Base-by-base conservation (phyloP, 2,113 vertebrate genomes). In the Dryoscopus gambensis region DNA sequence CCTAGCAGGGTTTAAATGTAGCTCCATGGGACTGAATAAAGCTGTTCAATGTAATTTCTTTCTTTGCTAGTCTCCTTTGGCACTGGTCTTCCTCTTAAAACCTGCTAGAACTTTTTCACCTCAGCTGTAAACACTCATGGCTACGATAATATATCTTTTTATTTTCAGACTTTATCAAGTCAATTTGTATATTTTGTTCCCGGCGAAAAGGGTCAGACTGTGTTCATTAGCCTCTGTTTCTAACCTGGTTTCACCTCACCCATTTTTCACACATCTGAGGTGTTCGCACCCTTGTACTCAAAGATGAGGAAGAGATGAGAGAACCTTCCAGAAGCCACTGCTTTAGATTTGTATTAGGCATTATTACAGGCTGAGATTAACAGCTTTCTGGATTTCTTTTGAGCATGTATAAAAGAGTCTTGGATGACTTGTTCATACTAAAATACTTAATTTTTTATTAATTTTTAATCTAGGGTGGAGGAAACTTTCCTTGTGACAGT, bases 31-130 rank as follows among this genome's bases (percentile, higher is more conserved):
- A n/a, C 47, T 64, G n/a, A 65, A 62, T 9, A 9, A 78, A 76
- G 9, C 35, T 0, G 4, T 59, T 89, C 7, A 33, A 7, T 44
- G 28, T 42, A 0, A 0, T 52, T 83, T 91, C 47, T 67, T 86
- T 90, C 55, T 74, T 60, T 67, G 18, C 33, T 77, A 16, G 15
- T 35, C 35, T 71, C 19, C 13, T 79, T 71, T 62, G 59, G 16
- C 25, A 55, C 17, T n/a, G 44, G 10, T 80, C 21, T 75, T 81
- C 24, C 7, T n/a, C 52, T 89, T 78, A 52, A 93, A 93, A 85
- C 5, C 6, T 31, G 13, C 33, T 56, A 60, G 37, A 55, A 24
- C 18, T 57, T 88, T 81, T 92, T 81, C 9, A 47, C 9, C 10
- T 6, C 24, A 39, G 19, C 25, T 73, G 28, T 65, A 93, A 92